Conservation (phyloP, 92 coral and sea anemone species). For the Anthopleura xanthogrammica region DNA sequence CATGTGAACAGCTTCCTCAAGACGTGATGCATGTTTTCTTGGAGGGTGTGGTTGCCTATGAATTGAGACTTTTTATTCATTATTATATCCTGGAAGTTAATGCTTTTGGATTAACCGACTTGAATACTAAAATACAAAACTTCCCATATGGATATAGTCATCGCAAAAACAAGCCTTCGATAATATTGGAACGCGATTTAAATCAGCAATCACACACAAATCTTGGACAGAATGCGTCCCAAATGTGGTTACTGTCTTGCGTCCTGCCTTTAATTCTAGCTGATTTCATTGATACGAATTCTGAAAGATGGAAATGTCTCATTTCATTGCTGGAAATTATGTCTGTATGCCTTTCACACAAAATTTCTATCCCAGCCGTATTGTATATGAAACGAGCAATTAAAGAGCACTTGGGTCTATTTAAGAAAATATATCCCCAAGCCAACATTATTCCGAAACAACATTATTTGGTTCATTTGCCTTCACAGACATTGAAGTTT, state of each 20-base stretch:
- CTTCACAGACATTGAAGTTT: conserved; percentile 19
- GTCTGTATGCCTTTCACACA: conserved; percentile 33
- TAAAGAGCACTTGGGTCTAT: not conserved
- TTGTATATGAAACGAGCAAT: not conserved
- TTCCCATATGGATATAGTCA: not conserved
- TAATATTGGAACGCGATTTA: not conserved
- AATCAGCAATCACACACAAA: not conserved
- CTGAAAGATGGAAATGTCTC: conserved; percentile 24
- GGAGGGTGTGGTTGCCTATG: conserved; percentile 38
- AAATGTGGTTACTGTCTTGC: conserved; percentile 36
- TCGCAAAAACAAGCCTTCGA: not conserved
- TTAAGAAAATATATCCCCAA: conserved; percentile 6
- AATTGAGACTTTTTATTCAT: conserved; percentile 14
- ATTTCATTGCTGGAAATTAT: conserved; percentile 33
- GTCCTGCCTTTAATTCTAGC: conserved; percentile 30
- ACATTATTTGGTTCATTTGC: conserved; percentile 40
- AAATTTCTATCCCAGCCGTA: not conserved
- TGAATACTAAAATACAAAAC: conserved; percentile 1
- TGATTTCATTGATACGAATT: not conserved
- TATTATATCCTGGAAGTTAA: not conserved
- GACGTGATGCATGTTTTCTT: conserved; percentile 44
- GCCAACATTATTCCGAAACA: conserved; percentile 25
- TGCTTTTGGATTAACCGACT: conserved; percentile 14
- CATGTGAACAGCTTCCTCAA: conserved; percentile 44
- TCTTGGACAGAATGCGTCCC: not conserved